Base-by-base conservation (phyloP, 2,797 vertebrate species). In the Holocentrus rufus region DNA sequence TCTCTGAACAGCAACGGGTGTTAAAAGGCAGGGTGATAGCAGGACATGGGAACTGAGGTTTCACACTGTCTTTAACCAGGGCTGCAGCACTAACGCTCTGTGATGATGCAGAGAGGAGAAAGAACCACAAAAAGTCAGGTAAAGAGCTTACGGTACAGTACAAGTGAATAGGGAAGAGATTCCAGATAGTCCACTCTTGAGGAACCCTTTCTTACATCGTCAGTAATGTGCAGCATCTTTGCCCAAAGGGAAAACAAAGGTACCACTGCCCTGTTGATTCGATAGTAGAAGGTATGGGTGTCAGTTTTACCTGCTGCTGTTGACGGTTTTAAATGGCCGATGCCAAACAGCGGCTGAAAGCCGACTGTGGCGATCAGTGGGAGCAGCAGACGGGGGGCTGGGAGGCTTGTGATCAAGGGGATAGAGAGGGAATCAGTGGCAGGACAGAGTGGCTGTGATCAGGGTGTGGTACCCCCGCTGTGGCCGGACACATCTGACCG, bases 371-470 rank as follows among this genome's bases (percentile, higher is more conserved):
- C 88, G 87, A 89, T 87, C 86, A 89, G 87, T 83, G 81, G 86
- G 81, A 79, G 82, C 62, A 18, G 82, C 74, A 62, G 88, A 90
- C 88, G 91, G 87, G 90, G 88, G 87, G 83, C 75, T 44, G 72
- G 66, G 84, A 87, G 82, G 72, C 82, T 57, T 77, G 80, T 76
- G 82, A 85, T 89, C 71, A 84, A 74, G 79, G 78, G 74, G 68
- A 77, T 74, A 23, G 80, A 59, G 5, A 23, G 59, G 62, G 84
- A 76, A 77, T 79, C 83, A 49, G 67, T 60, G 77, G 57, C 84
- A 27, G 84, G 85, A 82, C 82, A 74, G 81, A 82, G 81, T 52
- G 77, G 77, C 85, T 89, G 88, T 87, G 89, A 89, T 89, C 80
- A 2, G 82, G 85, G 86, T 56, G 80, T 49, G 70, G 74, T 68